A percentile compares a stretch with the other conserved stretches of the same genome.
Conservation (phyloP, 2,113 vertebrate species). For the Sinocyclocheilus grahami region DNA sequence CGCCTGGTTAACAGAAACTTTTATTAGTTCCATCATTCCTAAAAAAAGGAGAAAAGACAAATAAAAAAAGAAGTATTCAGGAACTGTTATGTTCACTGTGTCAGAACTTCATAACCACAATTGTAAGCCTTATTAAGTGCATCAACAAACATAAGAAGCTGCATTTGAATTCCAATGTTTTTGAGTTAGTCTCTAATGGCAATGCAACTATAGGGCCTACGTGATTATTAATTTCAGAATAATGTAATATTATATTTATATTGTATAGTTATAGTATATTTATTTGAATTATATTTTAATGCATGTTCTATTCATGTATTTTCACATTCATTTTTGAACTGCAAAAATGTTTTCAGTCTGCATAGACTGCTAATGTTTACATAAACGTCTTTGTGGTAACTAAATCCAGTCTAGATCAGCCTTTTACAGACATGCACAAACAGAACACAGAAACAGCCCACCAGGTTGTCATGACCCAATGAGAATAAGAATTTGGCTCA, state of each 20-base stretch:
- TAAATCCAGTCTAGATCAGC: too few relatives aligned
- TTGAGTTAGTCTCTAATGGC: neutral
- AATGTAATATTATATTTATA: neutral
- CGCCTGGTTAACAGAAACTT: neutral
- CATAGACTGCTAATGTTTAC: too few relatives aligned
- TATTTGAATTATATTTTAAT: neutral
- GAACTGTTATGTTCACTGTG: neutral
- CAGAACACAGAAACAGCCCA: too few relatives aligned
- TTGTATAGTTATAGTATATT: too few relatives aligned
- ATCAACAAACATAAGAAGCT: neutral
- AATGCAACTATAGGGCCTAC: neutral
- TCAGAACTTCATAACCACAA: neutral
- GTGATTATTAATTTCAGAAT: neutral
- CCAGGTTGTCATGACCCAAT: too few relatives aligned
- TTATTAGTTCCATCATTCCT: too few relatives aligned
- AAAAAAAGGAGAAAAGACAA: neutral
- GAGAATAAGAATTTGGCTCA: neutral
- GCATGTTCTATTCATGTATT: neutral
- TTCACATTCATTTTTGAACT: too few relatives aligned
- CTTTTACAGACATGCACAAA: too few relatives aligned
- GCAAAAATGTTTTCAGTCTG: too few relatives aligned
- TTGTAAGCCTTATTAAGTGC: neutral
- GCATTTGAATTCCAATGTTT: neutral
- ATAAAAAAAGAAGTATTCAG: neutral
- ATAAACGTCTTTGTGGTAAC: too few relatives aligned